These are phyloP conservation scores for Solenodon paradoxus DNA, from an alignment of 2,113 vertebrate species.

Conservation along the genomic window DNA sequence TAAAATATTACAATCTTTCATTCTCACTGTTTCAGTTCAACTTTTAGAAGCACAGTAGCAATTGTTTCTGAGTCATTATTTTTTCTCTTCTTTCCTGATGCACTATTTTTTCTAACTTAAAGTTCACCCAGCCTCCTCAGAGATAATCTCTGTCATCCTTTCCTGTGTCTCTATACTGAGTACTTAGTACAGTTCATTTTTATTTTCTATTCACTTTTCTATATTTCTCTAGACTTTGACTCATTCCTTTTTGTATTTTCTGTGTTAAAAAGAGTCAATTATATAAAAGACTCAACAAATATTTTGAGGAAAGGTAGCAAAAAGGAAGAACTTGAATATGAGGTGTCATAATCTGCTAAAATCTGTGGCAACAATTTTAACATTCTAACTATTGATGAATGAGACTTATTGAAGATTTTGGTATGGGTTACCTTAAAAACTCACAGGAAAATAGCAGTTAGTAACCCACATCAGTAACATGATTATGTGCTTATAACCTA, in stretches of 20 bases:
- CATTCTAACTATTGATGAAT: neutral
- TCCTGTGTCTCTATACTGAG: neutral
- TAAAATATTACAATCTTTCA: neutral
- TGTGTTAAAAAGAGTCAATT: neutral
- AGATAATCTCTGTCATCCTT: neutral
- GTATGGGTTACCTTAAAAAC: neutral
- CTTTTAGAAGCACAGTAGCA: neutral
- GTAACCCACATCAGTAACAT: neutral
- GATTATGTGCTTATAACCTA: neutral
- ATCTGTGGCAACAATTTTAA: neutral
- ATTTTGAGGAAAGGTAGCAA: slow-evolving; percentile 19
- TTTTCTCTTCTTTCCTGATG: neutral
- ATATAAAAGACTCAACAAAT: neutral
- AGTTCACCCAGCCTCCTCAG: neutral
- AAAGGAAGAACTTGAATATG: neutral
- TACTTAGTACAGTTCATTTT: neutral
- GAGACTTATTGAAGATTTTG: neutral
- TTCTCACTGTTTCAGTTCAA: neutral
- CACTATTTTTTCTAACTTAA: neutral
- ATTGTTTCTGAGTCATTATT: neutral
- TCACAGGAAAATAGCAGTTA: neutral
- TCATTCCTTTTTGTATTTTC: neutral
- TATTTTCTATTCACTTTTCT: neutral
- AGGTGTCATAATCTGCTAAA: neutral
- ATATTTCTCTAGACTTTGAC: neutral